phyloP scores from a whole-genome alignment of 2,797 vertebrate genomes.

The Scleropages formosus region DNA sequence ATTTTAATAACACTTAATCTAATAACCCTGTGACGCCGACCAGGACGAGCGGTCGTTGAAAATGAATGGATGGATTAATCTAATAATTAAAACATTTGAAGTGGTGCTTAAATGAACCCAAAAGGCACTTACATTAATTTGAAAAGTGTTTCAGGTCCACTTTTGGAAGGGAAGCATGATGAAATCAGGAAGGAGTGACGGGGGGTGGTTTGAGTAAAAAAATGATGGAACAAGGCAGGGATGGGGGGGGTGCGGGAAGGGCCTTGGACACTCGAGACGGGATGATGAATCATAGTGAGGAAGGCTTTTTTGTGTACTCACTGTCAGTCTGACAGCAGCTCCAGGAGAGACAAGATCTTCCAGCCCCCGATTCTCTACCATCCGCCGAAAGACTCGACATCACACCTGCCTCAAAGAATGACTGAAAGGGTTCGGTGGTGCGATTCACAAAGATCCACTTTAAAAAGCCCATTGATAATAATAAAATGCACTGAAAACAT shows the following conservation, averaged over 20 bases:
- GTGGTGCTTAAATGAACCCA: background rate
- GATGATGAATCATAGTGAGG: background rate
- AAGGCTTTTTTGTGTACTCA: background rate
- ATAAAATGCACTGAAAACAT: background rate
- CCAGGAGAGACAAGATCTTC: background rate
- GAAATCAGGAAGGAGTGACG: too few relatives aligned
- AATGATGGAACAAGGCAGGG: background rate
- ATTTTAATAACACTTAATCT: too few relatives aligned
- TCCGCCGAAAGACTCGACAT: background rate
- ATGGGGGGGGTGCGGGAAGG: background rate
- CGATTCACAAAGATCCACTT: background rate
- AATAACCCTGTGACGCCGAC: too few relatives aligned
- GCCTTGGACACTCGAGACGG: slow-evolving; percentile 3
- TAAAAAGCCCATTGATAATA: background rate
- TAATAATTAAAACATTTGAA: too few relatives aligned
- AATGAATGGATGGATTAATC: too few relatives aligned
- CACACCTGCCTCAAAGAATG: background rate
- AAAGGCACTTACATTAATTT: background rate
- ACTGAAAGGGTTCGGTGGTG: background rate
- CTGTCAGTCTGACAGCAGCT: background rate
- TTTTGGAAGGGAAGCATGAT: background rate
- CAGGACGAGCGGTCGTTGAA: too few relatives aligned
- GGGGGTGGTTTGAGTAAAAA: background rate
- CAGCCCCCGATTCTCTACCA: background rate
- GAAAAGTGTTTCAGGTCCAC: background rate